phyloP scores from a whole-genome alignment of 2,113 vertebrate species.

The Puntigrus tetrazona region DNA sequence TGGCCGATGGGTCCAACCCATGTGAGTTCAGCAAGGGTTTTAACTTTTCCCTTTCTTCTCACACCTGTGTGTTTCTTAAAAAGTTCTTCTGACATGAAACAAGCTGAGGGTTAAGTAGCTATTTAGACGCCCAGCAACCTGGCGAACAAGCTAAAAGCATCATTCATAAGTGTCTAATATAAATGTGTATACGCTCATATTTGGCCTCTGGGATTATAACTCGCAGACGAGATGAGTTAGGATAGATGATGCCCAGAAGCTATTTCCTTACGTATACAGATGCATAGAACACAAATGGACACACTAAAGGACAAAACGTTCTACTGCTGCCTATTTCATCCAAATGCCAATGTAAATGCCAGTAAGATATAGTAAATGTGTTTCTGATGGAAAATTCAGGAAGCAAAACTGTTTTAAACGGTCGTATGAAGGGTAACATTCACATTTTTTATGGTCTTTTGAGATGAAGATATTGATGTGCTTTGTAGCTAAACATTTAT shows the following conservation, averaged over 20 bases:
- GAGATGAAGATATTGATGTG: neutral
- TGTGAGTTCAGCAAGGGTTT: conserved; percentile 80
- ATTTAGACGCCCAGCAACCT: neutral
- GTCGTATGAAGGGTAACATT: neutral
- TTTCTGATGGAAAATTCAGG: neutral
- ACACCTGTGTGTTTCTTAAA: neutral
- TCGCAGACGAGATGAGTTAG: conserved; percentile 24
- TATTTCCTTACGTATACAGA: conserved; percentile 9
- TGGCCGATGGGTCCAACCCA: conserved; percentile 98
- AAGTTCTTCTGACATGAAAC: neutral
- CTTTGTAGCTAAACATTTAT: neutral
- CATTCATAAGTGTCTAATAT: neutral
- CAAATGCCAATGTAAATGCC: conserved; percentile 1
- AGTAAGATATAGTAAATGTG: neutral
- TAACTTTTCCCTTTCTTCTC: neutral
- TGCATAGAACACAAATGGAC: conserved; percentile 16
- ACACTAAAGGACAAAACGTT: conserved; percentile 1
- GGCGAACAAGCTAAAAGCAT: conserved; percentile 8
- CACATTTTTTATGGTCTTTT: neutral
- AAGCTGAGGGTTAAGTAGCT: conserved; percentile 17
- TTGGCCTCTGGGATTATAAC: neutral
- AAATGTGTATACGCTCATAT: neutral
- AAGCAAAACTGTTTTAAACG: neutral
- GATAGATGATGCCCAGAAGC: conserved; percentile 33
- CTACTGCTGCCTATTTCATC: neutral